Conservation (phyloP, 2,888 invertebrate species). For the Microctonus hyperodae region DNA sequence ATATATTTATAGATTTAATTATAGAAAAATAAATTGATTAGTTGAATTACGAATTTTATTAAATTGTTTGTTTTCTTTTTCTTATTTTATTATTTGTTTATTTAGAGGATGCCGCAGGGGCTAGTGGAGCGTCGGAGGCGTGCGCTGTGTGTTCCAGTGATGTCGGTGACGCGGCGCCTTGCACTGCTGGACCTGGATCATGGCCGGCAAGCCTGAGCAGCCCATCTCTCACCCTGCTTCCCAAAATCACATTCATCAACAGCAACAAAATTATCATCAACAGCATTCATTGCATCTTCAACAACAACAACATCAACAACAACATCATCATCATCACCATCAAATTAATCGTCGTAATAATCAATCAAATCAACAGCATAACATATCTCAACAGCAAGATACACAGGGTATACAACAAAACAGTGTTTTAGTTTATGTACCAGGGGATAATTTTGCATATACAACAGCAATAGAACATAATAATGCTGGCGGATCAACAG, state of each 20-base stretch:
- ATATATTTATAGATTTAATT: no score
- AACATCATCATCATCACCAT: conserved; percentile 46
- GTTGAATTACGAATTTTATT: neutral
- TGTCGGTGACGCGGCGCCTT: conserved; percentile 66
- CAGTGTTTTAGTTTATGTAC: conserved; percentile 69
- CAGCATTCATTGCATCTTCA: conserved; percentile 47
- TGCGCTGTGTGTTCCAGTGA: conserved; percentile 70
- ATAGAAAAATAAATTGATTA: neutral
- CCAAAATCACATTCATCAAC: conserved; percentile 51
- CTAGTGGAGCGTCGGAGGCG: conserved; percentile 56
- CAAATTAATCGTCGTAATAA: conserved; percentile 28
- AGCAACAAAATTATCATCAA: conserved; percentile 43
- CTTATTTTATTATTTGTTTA: neutral
- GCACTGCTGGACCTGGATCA: conserved; percentile 66
- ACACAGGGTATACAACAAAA: conserved; percentile 59
- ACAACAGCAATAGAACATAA: conserved; percentile 18
- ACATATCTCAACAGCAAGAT: conserved; percentile 14
- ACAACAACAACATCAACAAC: conserved; percentile 46
- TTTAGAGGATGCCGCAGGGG: conserved; percentile 61
- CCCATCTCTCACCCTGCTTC: conserved; percentile 64
- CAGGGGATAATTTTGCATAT: conserved; percentile 68
- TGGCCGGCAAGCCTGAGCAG: conserved; percentile 82
- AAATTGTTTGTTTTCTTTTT: neutral
- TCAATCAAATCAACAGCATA: conserved; percentile 42
- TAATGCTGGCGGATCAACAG: conserved; percentile 20